Conservation (phyloP, 2,888 invertebrate genomes). For the Dicyrtoma fusca region DNA sequence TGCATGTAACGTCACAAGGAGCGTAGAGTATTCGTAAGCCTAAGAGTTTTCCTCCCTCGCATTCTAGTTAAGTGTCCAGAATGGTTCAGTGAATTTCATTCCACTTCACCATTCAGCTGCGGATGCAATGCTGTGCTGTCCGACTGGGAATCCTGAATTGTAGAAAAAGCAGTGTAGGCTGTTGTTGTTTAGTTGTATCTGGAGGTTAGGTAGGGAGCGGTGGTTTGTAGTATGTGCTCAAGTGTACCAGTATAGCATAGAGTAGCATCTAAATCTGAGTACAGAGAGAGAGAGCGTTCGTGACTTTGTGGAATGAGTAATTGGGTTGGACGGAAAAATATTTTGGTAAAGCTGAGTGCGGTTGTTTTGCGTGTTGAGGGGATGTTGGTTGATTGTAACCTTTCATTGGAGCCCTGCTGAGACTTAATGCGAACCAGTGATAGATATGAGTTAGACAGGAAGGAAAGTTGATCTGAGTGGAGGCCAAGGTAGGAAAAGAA, state of each 20-base stretch:
- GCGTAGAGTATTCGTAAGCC: neutral
- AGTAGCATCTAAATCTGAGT: constrained; percentile 3
- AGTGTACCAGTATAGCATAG: too few species aligned
- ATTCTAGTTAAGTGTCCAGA: too few species aligned
- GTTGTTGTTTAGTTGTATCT: neutral
- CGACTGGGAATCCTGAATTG: neutral
- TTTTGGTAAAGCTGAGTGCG: constrained; percentile 25
- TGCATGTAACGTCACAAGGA: constrained; percentile 9
- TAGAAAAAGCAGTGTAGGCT: neutral
- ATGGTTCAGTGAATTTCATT: too few species aligned
- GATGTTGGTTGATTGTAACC: constrained; percentile 37
- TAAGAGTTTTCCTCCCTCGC: neutral
- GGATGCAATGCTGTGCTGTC: neutral
- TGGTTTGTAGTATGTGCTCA: constrained; percentile 1
- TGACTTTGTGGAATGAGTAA: constrained; percentile 37
- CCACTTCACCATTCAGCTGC: too few species aligned
- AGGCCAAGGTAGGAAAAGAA: constrained; percentile 34
- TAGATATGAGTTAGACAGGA: constrained; percentile 47
- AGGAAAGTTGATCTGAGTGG: constrained; percentile 44
- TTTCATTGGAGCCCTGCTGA: constrained; percentile 42
- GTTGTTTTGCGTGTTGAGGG: constrained; percentile 47
- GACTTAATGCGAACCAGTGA: constrained; percentile 43
- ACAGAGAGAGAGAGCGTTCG: constrained; percentile 23
- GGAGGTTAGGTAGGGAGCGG: neutral
- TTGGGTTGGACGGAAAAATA: constrained; percentile 30